These are phyloP conservation scores for Cetonia aurata DNA, from an alignment of 2,888 invertebrate species.

Conservation along the genomic window DNA sequence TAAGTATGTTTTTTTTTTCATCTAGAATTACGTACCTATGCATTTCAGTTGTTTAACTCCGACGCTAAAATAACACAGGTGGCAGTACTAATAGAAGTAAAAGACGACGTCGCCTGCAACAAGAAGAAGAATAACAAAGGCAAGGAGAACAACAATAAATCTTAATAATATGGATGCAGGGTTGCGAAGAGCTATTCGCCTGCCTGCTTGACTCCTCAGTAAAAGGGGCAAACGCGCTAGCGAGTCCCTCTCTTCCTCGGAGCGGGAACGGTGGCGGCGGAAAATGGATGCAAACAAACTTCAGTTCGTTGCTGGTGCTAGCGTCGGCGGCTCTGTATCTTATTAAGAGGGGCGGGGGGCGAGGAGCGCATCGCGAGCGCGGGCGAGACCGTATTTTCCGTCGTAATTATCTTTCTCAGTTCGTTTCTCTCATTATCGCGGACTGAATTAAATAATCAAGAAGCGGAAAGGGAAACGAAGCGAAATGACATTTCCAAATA, in stretches of 20 bases:
- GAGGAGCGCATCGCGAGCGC: conserved; percentile 11
- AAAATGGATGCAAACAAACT: conserved; percentile 28
- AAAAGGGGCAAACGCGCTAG: not conserved
- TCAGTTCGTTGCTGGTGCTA: conserved; percentile 42
- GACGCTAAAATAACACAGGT: no score
- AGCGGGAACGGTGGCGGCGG: conserved; percentile 17
- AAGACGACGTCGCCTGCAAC: not conserved
- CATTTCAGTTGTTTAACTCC: no score
- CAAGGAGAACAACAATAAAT: conserved; percentile 36
- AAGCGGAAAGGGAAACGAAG: conserved; percentile 66
- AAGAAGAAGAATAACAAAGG: conserved; percentile 26
- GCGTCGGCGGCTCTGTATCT: conserved; percentile 50
- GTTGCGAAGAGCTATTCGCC: conserved; percentile 5
- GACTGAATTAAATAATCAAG: conserved; percentile 66
- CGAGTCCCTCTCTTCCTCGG: not conserved
- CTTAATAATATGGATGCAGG: conserved; percentile 31
- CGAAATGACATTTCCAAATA: conserved; percentile 64
- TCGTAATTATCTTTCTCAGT: conserved; percentile 65
- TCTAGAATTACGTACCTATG: no score
- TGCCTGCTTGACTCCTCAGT: conserved; percentile 4
- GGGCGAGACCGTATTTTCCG: conserved; percentile 61
- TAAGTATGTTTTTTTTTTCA: no score
- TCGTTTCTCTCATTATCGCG: conserved; percentile 66
- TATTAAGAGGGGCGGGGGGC: conserved; percentile 46
- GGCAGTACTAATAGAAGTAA: no score